Base-by-base conservation (phyloP, 2,113 vertebrate species). In the Actinemys pallida region DNA sequence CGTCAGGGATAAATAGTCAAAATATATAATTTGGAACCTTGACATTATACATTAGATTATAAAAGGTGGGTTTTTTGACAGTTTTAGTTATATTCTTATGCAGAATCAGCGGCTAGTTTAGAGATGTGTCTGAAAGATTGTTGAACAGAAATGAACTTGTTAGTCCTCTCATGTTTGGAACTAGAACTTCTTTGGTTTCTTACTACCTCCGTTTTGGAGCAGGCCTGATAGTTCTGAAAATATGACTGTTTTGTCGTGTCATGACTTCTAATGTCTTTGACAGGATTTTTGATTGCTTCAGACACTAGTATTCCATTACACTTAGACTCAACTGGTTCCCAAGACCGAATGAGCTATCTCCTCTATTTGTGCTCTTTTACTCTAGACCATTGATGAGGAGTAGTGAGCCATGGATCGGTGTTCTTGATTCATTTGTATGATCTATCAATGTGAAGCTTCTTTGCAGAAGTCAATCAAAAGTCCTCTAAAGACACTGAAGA, bases 21-120 rank as follows among this genome's bases (percentile, higher is more conserved):
- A 86, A 87, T 90, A 20, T 24, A 83, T 13, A 22, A 86, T 57
- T 62, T 49, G 42, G 27, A 62, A 27, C 81, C 39, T 84, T 95
- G 52, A 25, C 72, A 76, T 96, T 86, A 91, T 39, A 57, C 92
- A 80, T 90, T 94, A 45, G 39, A 92, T 93, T 53, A 72, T 84
- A 54, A 90, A 5, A 85, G 29, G 39, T 22, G 84, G 45, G 20
- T 84, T 72, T 62, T 95, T 62, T 0, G 6, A 35, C 80, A 82
- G 83, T 92, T 69, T 35, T 83, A 39, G 56, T 90, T 92, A 79
- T 45, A 81, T 87, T 94, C 27, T 78, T 10, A 35, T 62, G 3
- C 84, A 83, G 19, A 62, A 59, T 59, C 81, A 84, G 35, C 54
- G 45, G 25, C 95, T 92, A 56, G 35, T 90, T 92, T 50, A 89